phyloP scores from a whole-genome alignment of 2,888 invertebrate genomes.

The Drosophila nigritarsus region DNA sequence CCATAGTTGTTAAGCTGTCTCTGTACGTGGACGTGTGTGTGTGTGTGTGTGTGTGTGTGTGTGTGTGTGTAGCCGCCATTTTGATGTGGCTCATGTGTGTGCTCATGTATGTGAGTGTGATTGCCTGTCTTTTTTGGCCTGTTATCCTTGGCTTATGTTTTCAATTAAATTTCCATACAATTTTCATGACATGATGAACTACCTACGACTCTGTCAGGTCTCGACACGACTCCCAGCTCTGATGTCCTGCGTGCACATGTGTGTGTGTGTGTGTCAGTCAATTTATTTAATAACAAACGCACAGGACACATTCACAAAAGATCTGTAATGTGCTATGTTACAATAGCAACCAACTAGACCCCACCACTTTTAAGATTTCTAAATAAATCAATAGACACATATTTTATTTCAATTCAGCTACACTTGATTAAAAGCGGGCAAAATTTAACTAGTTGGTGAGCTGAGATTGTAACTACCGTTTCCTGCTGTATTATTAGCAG shows the following conservation, averaged over 20 bases:
- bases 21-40: neutral
- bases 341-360: constrained; percentile 24
- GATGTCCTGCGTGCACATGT: constrained; percentile 8
- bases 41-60: constrained; percentile 39
- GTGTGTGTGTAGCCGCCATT: constrained; percentile 50
- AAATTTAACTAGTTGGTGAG: constrained; percentile 2
- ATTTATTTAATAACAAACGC: constrained; percentile 79
- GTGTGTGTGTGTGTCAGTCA: constrained; percentile 57
- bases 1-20: constrained; percentile 63
- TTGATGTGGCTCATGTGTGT: constrained; percentile 42
- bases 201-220: constrained; percentile 68
- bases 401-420: constrained; percentile 67
- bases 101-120: constrained; percentile 40
- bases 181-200: constrained; percentile 83
- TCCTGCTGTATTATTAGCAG: neutral
- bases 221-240: constrained; percentile 60
- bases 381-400: constrained; percentile 69
- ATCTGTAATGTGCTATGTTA: constrained; percentile 31
- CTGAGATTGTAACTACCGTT: neutral
- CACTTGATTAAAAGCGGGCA: constrained; percentile 31
- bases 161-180: constrained; percentile 84
- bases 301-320: constrained; percentile 35
- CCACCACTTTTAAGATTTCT: constrained; percentile 41
- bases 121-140: constrained; percentile 74
- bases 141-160: constrained; percentile 83